A percentile compares a stretch with the other conserved stretches of the same genome.
phyloP scores from a whole-genome alignment of 2,797 vertebrate species.

The Amniataba percoides region DNA sequence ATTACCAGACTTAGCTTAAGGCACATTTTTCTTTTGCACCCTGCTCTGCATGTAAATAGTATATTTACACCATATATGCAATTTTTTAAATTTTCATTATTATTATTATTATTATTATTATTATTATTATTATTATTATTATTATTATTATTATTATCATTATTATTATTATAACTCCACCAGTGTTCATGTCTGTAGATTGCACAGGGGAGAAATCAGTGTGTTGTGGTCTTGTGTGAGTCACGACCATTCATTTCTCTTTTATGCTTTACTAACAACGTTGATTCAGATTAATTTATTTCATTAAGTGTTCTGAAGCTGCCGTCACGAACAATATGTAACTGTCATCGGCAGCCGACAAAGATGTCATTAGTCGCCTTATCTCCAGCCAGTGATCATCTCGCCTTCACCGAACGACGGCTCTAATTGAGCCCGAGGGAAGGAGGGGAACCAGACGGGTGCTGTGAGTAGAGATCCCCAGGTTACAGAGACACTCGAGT shows the following conservation, averaged over 20 bases:
- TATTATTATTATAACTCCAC: neutral
- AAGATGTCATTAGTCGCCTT: constrained; percentile 19
- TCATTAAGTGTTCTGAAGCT: neutral
- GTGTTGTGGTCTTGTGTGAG: neutral
- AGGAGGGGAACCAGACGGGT: constrained; percentile 41
- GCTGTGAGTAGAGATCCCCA: constrained; percentile 51
- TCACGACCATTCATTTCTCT: neutral
- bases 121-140: no score
- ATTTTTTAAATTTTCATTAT: neutral
- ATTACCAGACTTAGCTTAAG: neutral
- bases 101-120: neutral
- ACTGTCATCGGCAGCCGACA: constrained; percentile 15
- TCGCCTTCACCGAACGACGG: constrained; percentile 36
- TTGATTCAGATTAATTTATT: constrained; percentile 11
- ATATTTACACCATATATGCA: neutral
- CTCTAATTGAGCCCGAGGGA: constrained; percentile 80
- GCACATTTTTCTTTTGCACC: neutral
- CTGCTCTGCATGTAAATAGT: neutral
- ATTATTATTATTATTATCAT: neutral
- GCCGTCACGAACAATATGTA: neutral
- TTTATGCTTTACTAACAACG: constrained; percentile 1
- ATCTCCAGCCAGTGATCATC: constrained; percentile 37
- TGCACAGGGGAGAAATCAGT: neutral
- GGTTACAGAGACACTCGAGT: constrained; percentile 72
- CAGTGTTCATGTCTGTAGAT: neutral